Conservation (phyloP, 2,113 vertebrate species). For the Charadrius vociferus region DNA sequence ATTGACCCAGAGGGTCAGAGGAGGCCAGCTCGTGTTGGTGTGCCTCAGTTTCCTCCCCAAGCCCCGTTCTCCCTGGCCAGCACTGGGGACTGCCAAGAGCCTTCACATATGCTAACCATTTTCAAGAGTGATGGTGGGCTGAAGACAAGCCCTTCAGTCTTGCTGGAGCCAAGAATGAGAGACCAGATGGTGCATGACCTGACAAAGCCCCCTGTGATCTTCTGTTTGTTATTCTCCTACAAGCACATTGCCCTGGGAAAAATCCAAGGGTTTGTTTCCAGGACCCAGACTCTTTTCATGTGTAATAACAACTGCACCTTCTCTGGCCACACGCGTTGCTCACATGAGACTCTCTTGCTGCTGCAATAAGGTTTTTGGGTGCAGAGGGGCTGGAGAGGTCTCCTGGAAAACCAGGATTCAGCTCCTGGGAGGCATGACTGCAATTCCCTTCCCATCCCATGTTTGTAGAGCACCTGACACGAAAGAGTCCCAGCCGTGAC, state of each 20-base stretch:
- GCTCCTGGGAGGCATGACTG: neutral
- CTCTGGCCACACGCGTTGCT: neutral
- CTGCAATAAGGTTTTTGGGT: neutral
- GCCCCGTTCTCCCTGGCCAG: neutral
- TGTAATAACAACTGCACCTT: conserved; percentile 25
- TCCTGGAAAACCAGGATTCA: neutral
- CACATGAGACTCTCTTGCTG: neutral
- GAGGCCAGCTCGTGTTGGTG: accelerated
- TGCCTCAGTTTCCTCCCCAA: neutral
- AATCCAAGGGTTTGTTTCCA: conserved; percentile 19
- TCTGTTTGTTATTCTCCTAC: conserved; percentile 51
- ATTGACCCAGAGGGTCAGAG: neutral
- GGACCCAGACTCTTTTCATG: conserved; percentile 2
- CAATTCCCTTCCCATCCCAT: neutral
- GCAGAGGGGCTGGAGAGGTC: neutral
- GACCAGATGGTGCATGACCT: conserved; percentile 44
- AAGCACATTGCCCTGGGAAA: neutral
- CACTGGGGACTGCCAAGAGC: neutral
- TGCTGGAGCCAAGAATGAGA: conserved; percentile 29
- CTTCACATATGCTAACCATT: conserved; percentile 26
- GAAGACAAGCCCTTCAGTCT: neutral
- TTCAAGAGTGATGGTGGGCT: conserved; percentile 7
- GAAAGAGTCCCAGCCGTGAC: neutral
- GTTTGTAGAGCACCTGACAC: neutral
- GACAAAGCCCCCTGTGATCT: conserved; percentile 7